Base-by-base conservation (phyloP, 2,888 invertebrate species). In the Orthosia gracilis region DNA sequence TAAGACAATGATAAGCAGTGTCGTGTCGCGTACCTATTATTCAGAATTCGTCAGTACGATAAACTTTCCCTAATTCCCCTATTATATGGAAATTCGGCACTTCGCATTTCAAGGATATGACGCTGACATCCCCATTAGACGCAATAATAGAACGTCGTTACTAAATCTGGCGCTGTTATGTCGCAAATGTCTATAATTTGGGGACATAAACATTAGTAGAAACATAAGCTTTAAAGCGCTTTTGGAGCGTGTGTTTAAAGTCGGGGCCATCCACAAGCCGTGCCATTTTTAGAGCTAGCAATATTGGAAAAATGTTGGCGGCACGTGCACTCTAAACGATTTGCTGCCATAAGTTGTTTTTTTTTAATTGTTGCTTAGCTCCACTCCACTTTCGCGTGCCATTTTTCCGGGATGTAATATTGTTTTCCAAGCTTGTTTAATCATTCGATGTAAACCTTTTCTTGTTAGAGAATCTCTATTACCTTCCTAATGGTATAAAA, bases 281-380 rank as follows among this genome's bases (percentile, higher is more conserved):
- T 52, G 87, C 80, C 86, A 89, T 83, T 94, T 95, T 94, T 94
- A 91, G 93, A 93, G 85, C 90, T 74, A 88, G 83, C 91, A 87
- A 89, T 95, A 94, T 95, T 91, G 93, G 94, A 94, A 95, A 95
- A 94, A 93, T 94, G 93, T 93, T 93, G 84, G 89, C 68, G 85
- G 89, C 94, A 94, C 92, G 91, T 94, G 94, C 90, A 84, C 89
- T 90, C 84, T 78, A 85, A 87, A 88, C 89, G 86, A 90, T 90
- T 91, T 89, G 87, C 87, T 80, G 82, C 86, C 65, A 49, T 67
- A 52, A 76, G 23, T 21, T 21, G 50, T 78, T 74, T 78, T 87
- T 87, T 89, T 88, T 87, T 86, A 90, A 89, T 85, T 85, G 76
- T 72, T 78, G 40, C 69, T 79, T 57, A 79, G 74, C 80, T 83